Evolutionary conservation across 1,140 invertebrate species (phyloP), one percentile per base, ranked within the genome.

Genomic region (Antheraea mylitta): DNA sequence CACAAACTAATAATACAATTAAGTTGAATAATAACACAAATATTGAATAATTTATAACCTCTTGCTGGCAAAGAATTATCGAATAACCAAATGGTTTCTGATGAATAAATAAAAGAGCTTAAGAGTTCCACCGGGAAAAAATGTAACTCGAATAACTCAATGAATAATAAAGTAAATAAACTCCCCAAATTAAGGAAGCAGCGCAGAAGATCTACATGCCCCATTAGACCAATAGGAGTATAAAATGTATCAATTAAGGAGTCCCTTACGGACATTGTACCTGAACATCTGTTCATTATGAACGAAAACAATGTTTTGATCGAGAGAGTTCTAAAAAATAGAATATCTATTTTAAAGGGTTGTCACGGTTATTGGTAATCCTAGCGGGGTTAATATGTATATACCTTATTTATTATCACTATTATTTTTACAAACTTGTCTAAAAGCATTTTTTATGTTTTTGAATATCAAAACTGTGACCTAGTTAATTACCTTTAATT

Each of bases 101-200:
- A 73, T 87, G 80, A 87, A 87, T 87, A 86, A 87, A 79, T 81
- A 73, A 86, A 82, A 79, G 73, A 73, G 73, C 75, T 80, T 80
- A 81, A 81, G 74, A 83, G 77, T 77, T 78, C 78, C 78, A 64
- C 64, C 68, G 78, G 79, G 75, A 76, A 79, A 84, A 85, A 85
- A 85, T 80, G 76, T 71, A 78, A 77, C 61, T 78, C 71, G 79
- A 82, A 81, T 85, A 88, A 87, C 86, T 85, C 79, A 82, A 81
- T 89, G 81, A 89, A 89, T 89, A 89, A 89, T 86, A 85, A 88
- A 90, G 80, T 80, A 73, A 86, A 81, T 80, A 73, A 86, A 82
- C 80, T 82, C 74, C 68, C 61, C 66, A 70, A 76, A 68, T 80
- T 77, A 66, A 64, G 76, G 68, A 81, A 77, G 72, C 68, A 61